Base-by-base conservation (phyloP, 2,797 vertebrate genomes). In the Rousettus madagascariensis region DNA sequence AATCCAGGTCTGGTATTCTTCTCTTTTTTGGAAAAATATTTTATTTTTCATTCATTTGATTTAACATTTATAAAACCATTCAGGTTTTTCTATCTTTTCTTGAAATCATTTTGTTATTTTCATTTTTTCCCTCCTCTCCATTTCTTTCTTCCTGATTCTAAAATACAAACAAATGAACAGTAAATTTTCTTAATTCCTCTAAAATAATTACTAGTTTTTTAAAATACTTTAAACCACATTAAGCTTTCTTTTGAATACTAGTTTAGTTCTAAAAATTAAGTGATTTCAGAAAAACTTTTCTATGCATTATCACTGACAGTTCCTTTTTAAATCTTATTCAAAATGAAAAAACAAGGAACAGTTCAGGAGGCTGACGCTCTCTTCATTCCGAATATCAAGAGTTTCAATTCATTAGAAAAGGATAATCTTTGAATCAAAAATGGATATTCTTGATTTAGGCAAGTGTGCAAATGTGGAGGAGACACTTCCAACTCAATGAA, bases 71-170 rank as follows among this genome's bases (percentile, higher is more conserved):
- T 63, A 82, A 63, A 59, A 28, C 7, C 51, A 51, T 89, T 61
- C 5, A 61, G 17, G 15, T 7, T 86, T 82, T 86, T 75, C 75
- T 75, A 59, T 26, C 4, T 90, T 59, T 92, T 85, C 46, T n/a
- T 77, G n/a, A 77, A 94, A 72, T 85, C 49, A 3, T 94, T 85
- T 84, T 41, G 17, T 86, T 92, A 90, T 55, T 86, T 79, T 69
- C 24, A 24, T 78, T n/a, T 57, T 65, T n/a, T 2, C 28, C 1
- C 3, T 66, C 22, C 8, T n/a, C 2, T 36, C 4, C 5, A 51
- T 77, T 86, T 69, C 26, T 57, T 91, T 63, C 24, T 53, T 68
- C 2, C 43, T 59, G 17, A 91, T 38, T 13, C 26, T 90, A 55
- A 90, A 77, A 61, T 72, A 55, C 1, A 75, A 59, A 26, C 1